Conservation (phyloP, 2,113 vertebrate species). For the Corythoichthys haematopterus region DNA sequence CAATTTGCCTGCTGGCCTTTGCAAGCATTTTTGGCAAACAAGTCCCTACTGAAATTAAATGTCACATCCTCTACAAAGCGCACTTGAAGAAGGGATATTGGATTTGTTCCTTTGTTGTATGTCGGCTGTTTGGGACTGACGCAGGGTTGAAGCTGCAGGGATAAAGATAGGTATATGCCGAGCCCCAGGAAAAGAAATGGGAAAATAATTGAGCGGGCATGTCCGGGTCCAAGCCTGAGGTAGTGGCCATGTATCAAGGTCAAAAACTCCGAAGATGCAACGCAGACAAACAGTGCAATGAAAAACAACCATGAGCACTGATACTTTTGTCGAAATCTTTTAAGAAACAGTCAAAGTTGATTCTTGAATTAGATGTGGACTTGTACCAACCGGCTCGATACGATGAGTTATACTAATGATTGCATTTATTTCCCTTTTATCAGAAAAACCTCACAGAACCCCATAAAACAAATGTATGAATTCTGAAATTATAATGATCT, state of each 20-base stretch:
- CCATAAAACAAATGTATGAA: too few relatives aligned
- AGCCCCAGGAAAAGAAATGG: slow-evolving; percentile 30
- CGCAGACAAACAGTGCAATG: neutral
- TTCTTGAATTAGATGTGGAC: neutral
- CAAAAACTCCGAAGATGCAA: neutral
- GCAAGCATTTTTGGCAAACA: slow-evolving; percentile 30
- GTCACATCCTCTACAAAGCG: slow-evolving; percentile 49
- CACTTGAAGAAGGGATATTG: slow-evolving; percentile 55
- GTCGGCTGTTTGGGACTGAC: slow-evolving; percentile 25
- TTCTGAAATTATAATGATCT: too few relatives aligned
- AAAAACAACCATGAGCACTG: slow-evolving; percentile 9
- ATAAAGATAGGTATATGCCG: slow-evolving; percentile 19
- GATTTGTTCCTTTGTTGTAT: slow-evolving; percentile 46
- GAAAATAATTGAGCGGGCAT: slow-evolving; percentile 36
- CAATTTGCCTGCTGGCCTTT: slow-evolving; percentile 35
- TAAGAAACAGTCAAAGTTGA: too few relatives aligned
- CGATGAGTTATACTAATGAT: neutral
- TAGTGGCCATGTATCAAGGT: neutral
- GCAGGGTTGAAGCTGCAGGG: slow-evolving; percentile 18
- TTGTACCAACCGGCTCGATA: neutral
- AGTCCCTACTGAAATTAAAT: slow-evolving; percentile 57
- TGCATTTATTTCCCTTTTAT: neutral
- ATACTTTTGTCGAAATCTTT: too few relatives aligned
- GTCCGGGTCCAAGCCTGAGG: slow-evolving; percentile 5
- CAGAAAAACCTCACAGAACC: neutral